A percentile compares a stretch with the other conserved stretches of the same genome.
These are phyloP conservation scores for Vidua macroura DNA, from an alignment of 2,113 vertebrate genomes.

Conservation along the genomic window DNA sequence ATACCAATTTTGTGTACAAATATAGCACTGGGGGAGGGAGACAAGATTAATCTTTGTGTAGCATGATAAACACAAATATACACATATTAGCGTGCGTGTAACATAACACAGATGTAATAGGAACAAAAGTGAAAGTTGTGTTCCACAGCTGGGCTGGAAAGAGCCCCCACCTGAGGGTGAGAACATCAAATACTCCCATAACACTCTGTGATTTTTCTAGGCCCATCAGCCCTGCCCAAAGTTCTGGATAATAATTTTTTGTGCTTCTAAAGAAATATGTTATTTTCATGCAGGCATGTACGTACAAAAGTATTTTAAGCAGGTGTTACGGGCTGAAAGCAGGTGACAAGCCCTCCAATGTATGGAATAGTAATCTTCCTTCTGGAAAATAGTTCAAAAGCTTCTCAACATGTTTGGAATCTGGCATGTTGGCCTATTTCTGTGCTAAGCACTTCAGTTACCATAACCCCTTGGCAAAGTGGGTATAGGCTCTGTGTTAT, in stretches of 20 bases:
- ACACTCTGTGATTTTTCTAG: background rate
- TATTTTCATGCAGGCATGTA: background rate
- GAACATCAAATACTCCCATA: background rate
- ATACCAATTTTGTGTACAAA: background rate
- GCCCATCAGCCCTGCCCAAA: background rate
- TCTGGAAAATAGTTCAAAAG: background rate
- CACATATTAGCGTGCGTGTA: background rate
- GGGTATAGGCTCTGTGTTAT: background rate
- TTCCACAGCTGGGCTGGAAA: background rate
- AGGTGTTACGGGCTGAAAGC: background rate
- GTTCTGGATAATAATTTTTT: background rate
- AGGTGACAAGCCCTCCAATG: background rate
- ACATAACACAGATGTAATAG: background rate
- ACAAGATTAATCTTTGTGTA: background rate
- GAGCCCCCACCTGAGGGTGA: background rate
- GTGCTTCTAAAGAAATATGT: background rate
- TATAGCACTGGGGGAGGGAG: rapidly evolving
- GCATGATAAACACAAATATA: background rate
- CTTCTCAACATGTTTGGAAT: background rate
- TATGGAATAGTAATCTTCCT: background rate
- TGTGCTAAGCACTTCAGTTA: background rate
- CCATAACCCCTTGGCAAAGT: background rate
- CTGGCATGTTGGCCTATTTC: background rate
- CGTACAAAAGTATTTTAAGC: background rate
- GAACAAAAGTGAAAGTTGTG: background rate